phyloP scores from a whole-genome alignment of 92 coral and sea anemone genomes.

The Desmophyllum pertusum region DNA sequence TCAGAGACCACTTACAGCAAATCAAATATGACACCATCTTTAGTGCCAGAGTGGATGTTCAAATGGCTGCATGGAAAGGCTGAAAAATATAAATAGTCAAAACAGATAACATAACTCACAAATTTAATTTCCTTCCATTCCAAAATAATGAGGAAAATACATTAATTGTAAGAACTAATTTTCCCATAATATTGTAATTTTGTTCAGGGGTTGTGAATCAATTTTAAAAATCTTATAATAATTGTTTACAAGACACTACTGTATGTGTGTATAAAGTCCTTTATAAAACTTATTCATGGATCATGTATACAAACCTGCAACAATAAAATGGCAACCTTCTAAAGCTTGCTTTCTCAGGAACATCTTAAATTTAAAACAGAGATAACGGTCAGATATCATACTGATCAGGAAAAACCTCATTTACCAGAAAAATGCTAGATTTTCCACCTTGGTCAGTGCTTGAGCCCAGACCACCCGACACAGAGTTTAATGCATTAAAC shows the following conservation, averaged over 20 bases:
- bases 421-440: no score
- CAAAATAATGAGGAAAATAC: no score
- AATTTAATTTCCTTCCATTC: background rate
- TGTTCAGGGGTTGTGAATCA: background rate
- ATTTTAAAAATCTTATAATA: background rate
- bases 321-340: constrained; percentile 94
- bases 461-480: no score
- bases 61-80: constrained; percentile 98
- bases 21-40: constrained; percentile 94
- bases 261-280: no score
- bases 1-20: constrained; percentile 75
- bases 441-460: no score
- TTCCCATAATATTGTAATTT: no score
- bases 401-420: no score
- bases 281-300: no score
- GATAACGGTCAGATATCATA: no score
- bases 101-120: background rate
- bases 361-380: constrained; percentile 60
- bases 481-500: no score
- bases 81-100: constrained; percentile 31
- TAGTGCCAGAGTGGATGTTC: constrained; percentile 95
- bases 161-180: no score
- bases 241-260: no score
- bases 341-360: constrained; percentile 88
- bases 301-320: constrained; percentile 72